Evolutionary conservation across 2,113 vertebrate species (phyloP).

Genomic region (Camelus dromedarius): DNA sequence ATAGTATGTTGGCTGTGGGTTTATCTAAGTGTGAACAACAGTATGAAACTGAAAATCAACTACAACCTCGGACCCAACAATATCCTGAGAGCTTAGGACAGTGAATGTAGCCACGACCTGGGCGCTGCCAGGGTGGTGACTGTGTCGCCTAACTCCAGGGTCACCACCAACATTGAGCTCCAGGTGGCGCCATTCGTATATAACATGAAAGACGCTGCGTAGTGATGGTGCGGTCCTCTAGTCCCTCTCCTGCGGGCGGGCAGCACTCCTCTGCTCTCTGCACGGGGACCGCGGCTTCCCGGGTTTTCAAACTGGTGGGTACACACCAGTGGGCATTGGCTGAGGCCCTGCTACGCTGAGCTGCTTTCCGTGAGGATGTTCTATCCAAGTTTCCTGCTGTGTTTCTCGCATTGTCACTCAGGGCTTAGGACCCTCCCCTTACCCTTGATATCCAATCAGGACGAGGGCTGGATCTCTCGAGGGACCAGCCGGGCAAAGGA

Average conservation of each 20-base stretch:
- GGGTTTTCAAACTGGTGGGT: neutral
- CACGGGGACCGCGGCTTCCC: neutral
- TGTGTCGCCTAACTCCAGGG: neutral
- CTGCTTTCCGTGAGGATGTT: neutral
- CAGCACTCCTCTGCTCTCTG: neutral
- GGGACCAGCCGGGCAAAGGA: neutral
- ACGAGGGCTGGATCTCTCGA: neutral
- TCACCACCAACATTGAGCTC: neutral
- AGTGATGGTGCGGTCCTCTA: neutral
- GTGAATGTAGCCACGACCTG: no score
- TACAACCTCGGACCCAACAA: neutral
- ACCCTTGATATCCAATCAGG: neutral
- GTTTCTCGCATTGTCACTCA: neutral
- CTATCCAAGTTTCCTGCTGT: neutral
- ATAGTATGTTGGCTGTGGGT: neutral
- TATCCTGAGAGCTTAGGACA: neutral
- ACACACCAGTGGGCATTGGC: neutral
- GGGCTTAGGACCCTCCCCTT: neutral
- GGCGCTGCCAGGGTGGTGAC: accelerated
- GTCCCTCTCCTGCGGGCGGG: neutral
- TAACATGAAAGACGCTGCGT: neutral
- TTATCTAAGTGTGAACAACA: neutral
- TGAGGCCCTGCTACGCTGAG: no score
- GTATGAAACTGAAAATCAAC: no score
- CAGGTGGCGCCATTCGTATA: neutral